Evolutionary conservation across 2,113 vertebrate species (phyloP).

Genomic region (Pelecanoides urinatrix): DNA sequence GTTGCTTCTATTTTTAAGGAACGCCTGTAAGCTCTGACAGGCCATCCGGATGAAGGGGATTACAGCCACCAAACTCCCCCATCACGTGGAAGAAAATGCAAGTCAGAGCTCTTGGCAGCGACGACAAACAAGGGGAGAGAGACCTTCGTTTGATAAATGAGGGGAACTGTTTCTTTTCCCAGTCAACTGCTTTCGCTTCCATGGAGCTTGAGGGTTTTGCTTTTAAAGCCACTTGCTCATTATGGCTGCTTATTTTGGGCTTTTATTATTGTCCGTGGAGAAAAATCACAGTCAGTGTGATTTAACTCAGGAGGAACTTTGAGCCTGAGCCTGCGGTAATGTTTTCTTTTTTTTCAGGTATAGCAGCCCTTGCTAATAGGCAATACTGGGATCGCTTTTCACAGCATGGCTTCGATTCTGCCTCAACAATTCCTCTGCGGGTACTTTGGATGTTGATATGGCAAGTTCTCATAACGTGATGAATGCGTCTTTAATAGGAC

Average conservation of each 20-base stretch:
- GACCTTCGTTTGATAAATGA: neutral
- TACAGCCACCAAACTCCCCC: neutral
- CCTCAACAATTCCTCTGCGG: neutral
- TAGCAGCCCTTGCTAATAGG: neutral
- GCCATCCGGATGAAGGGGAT: neutral
- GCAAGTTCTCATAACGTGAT: neutral
- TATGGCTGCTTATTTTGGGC: neutral
- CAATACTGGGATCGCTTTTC: fast-evolving
- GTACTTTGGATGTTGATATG: fast-evolving
- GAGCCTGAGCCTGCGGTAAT: neutral
- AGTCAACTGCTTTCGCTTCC: fast-evolving
- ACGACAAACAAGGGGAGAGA: neutral
- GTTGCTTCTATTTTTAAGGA: neutral
- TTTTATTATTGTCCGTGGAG: neutral
- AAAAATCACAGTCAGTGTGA: neutral
- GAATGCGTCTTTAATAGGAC: neutral
- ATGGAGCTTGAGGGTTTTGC: neutral
- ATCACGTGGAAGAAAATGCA: neutral
- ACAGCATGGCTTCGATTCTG: fast-evolving
- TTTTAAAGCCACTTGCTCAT: neutral
- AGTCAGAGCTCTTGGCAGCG: neutral
- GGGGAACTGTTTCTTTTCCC: neutral
- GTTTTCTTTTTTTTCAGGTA: neutral
- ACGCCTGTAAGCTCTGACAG: neutral
- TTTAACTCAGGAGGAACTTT: neutral